These are phyloP conservation scores for Aphrocallistes beatrix DNA, from an alignment of 37 sponge, comb jelly and placozoan species.

Conservation along the genomic window DNA sequence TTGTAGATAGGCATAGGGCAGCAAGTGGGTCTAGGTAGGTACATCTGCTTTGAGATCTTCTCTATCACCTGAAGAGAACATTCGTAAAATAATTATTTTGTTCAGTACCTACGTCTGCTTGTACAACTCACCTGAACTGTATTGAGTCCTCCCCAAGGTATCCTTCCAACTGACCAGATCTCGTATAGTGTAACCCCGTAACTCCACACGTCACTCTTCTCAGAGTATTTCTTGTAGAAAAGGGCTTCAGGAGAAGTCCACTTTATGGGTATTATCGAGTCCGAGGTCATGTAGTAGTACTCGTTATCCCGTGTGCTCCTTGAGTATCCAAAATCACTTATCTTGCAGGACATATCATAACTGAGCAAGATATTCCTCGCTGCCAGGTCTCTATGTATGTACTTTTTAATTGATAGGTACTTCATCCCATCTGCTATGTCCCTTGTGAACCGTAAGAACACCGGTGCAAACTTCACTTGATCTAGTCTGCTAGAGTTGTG, in stretches of 20 bases:
- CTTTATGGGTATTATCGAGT: slow-evolving; percentile 18
- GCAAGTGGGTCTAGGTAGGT: background rate
- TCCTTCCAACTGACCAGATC: background rate
- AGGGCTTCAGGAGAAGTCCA: slow-evolving; percentile 31
- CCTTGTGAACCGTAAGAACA: background rate
- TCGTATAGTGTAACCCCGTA: background rate
- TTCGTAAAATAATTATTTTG: no score
- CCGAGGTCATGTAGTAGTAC: background rate
- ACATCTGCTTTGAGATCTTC: no score
- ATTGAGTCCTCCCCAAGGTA: background rate
- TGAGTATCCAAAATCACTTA: background rate
- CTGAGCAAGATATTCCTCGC: background rate
- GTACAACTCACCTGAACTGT: background rate
- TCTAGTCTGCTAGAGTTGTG: background rate
- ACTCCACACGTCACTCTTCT: background rate
- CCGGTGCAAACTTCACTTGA: background rate
- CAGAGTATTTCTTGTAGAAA: slow-evolving; percentile 26
- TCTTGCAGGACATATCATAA: background rate
- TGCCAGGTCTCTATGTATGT: background rate
- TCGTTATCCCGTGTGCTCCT: background rate
- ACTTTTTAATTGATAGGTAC: background rate
- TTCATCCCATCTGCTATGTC: background rate
- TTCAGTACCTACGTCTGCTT: no score
- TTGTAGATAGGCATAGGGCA: background rate
- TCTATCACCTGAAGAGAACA: no score